Evolutionary conservation across 2,797 vertebrate genomes (phyloP), one percentile per base, ranked within the genome.

Genomic region (Sarcophilus harrisii): DNA sequence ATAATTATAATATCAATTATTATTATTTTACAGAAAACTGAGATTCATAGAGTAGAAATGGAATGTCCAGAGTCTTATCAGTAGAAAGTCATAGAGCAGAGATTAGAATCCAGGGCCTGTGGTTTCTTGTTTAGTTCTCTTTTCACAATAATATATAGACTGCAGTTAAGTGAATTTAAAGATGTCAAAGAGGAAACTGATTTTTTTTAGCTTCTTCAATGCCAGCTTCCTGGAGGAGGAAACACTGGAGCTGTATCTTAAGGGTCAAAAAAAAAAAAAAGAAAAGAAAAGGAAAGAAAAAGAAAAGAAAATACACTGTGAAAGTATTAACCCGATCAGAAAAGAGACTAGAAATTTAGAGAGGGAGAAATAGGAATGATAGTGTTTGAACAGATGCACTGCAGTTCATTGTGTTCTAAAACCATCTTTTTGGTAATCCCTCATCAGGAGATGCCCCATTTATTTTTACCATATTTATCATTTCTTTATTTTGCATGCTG

Each of bases 331-430:
- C 49, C 58, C 87, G 97, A 73, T 57, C 95, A 96, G 95, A 96
- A 97, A 93, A 93, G 90, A 58, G 96, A 97, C 30, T 94, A 21
- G 66, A 96, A 94, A 96, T 95, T 95, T 96, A 96, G 93, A 95
- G 91, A 96, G 66, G 27, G 93, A 97, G 96, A 97, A 97, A 97
- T 97, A 62, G 90, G 92, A 96, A 87, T 58, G 57, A 95, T 89
- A 60, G 92, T 92, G 91, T 96, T 92, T 94, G 94, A 96, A 97
- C 93, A 58, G 90, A 97, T 97, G 95, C 92, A 95, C 52, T 62
- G 5, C 10, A 90, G 73, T 58, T 93, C 92, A 92, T 2, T 94
- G 81, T 18, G 1, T 55, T 90, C 92, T 96, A 93, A 52, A 95
- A 91, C 81, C 27, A 24, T 45, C 91, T 52, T 81, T 97, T 89